A percentile compares a stretch with the other conserved stretches of the same genome.
These are phyloP conservation scores for Sminthopsis crassicaudata DNA, from an alignment of 2,113 vertebrate species.

Conservation along the genomic window DNA sequence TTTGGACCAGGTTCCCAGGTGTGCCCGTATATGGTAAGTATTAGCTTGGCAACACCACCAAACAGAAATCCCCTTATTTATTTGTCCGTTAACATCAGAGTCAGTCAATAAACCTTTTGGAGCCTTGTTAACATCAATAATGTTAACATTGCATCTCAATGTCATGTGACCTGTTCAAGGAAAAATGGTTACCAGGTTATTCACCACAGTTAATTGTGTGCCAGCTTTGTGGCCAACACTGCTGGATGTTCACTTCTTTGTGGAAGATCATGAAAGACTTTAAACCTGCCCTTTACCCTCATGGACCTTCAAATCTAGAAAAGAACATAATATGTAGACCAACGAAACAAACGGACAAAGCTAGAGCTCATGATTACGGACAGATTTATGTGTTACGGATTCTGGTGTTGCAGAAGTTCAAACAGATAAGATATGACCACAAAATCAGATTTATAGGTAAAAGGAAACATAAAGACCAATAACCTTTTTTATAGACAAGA, in stretches of 20 bases:
- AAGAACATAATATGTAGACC: background rate
- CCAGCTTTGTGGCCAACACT: background rate
- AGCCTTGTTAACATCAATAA: background rate
- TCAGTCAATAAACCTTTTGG: background rate
- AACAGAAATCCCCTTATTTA: background rate
- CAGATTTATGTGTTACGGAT: background rate
- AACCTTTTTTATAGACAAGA: too few relatives aligned
- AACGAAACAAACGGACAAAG: background rate
- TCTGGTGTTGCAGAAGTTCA: background rate
- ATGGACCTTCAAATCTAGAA: background rate
- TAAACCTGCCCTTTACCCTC: background rate
- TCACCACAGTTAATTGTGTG: background rate
- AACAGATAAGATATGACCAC: background rate
- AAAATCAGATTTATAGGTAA: background rate
- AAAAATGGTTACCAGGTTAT: background rate
- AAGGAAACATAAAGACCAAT: background rate
- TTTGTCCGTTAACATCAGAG: background rate
- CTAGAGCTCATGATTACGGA: background rate
- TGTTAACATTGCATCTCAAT: background rate
- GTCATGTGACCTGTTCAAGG: background rate
- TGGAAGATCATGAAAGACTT: background rate
- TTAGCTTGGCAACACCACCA: slow-evolving; percentile 36
- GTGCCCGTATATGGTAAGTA: slow-evolving; percentile 99
- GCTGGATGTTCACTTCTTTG: background rate
- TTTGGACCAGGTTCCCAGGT: slow-evolving; percentile 97